phyloP scores from a whole-genome alignment of 35 echinoderm and acorn worm genomes.

The Ophioderma brevispina region DNA sequence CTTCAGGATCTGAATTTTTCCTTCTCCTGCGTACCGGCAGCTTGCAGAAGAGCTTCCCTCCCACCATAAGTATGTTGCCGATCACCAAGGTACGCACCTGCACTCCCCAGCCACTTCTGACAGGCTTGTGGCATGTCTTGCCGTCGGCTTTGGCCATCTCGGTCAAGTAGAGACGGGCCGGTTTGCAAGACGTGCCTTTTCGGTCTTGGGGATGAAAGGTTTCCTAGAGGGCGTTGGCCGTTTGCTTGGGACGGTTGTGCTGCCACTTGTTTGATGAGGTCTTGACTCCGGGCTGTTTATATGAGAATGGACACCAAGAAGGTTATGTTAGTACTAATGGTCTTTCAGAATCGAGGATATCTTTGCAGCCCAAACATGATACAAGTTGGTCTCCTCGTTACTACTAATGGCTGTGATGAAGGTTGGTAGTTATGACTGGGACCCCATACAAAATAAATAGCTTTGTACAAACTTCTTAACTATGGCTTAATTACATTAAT shows the following conservation, averaged over 20 bases:
- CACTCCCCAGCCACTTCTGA: too few relatives aligned
- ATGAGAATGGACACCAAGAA: too few relatives aligned
- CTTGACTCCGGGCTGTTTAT: constrained; percentile 39
- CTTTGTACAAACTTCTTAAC: too few relatives aligned
- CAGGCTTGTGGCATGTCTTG: constrained; percentile 50
- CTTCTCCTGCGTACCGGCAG: constrained; percentile 64
- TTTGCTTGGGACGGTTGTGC: background rate
- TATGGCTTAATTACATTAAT: too few relatives aligned
- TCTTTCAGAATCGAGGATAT: too few relatives aligned
- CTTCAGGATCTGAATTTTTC: constrained; percentile 64
- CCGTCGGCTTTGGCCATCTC: constrained; percentile 76
- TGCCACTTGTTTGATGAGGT: constrained; percentile 41
- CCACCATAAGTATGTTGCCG: constrained; percentile 55
- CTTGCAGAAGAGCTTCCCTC: constrained; percentile 56
- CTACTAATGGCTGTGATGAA: too few relatives aligned
- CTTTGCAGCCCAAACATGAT: too few relatives aligned
- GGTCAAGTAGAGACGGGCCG: constrained; percentile 49
- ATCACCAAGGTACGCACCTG: constrained; percentile 43
- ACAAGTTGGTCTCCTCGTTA: too few relatives aligned
- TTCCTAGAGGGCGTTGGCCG: constrained; percentile 16
- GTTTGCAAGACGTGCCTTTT: constrained; percentile 61
- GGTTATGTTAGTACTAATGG: too few relatives aligned
- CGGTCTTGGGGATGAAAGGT: constrained; percentile 60
- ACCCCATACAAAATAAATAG: too few relatives aligned
- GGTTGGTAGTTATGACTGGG: too few relatives aligned